phyloP scores from a whole-genome alignment of 2,888 invertebrate genomes.

The Agrotis exclamationis region DNA sequence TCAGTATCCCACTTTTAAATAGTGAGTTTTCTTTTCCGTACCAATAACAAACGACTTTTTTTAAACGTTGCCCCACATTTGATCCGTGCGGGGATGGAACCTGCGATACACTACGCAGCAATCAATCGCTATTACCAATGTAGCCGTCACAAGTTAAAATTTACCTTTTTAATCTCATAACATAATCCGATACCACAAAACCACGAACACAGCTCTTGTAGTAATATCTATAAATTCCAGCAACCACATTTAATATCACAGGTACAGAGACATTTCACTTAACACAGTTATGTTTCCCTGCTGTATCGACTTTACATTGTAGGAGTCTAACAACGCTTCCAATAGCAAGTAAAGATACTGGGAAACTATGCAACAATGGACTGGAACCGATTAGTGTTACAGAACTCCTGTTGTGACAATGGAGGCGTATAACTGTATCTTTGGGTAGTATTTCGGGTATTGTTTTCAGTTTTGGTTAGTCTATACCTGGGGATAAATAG shows the following conservation, averaged over 20 bases:
- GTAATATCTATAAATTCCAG: conserved; percentile 38
- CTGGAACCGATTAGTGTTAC: conserved; percentile 59
- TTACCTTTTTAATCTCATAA: not conserved
- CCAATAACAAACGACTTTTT: no score
- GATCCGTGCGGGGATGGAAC: no score
- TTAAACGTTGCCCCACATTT: no score
- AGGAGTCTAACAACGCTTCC: conserved; percentile 45
- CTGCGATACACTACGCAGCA: no score
- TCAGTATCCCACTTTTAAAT: no score
- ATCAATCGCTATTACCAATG: no score
- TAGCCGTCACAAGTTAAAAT: no score
- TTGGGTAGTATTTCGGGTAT: conserved; percentile 18
- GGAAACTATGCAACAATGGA: conserved; percentile 69
- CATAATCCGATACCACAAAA: not conserved
- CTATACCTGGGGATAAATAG: conserved; percentile 11
- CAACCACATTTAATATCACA: conserved; percentile 53
- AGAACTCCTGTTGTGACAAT: conserved; percentile 56
- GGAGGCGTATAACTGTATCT: conserved; percentile 12
- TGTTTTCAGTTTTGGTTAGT: conserved; percentile 14
- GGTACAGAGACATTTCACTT: conserved; percentile 60
- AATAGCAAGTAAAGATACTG: conserved; percentile 60
- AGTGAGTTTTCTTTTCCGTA: no score
- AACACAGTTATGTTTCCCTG: conserved; percentile 51
- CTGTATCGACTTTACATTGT: conserved; percentile 56
- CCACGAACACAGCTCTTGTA: conserved; percentile 23